Evolutionary conservation across 2,113 vertebrate genomes (phyloP).

Genomic region (Corydoras maculifer): DNA sequence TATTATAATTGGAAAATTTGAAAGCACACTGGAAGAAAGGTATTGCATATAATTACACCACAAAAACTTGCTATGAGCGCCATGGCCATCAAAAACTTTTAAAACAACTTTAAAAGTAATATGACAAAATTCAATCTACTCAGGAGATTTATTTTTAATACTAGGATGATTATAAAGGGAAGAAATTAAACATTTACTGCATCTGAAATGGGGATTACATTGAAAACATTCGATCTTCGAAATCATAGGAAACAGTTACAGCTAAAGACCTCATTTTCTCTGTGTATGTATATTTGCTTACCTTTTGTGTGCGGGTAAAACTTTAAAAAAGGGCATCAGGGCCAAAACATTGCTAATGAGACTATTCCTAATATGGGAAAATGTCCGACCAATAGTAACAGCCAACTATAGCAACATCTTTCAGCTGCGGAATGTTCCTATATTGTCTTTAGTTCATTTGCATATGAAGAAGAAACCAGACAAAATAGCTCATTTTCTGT

Average conservation of each 20-base stretch:
- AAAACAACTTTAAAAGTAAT: constrained; percentile 15
- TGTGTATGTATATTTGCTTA: constrained; percentile 15
- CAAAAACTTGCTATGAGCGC: constrained; percentile 18
- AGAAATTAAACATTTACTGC: constrained; percentile 19
- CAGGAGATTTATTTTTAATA: constrained; percentile 9
- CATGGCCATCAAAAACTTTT: constrained; percentile 5
- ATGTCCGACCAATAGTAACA: constrained; percentile 45
- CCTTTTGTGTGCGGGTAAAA: constrained; percentile 1
- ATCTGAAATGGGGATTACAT: constrained; percentile 16
- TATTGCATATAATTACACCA: constrained; percentile 1
- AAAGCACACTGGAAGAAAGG: constrained; percentile 3
- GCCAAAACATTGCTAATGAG: constrained; percentile 46
- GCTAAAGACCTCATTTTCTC: constrained; percentile 14
- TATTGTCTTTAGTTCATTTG: constrained; percentile 65
- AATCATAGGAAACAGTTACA: constrained; percentile 13
- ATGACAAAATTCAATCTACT: not conserved
- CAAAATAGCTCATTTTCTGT: constrained; percentile 65
- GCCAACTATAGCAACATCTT: constrained; percentile 33
- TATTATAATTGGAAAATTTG: not conserved
- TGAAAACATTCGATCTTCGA: constrained; percentile 18
- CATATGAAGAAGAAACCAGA: constrained; percentile 52
- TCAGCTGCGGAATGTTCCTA: constrained; percentile 54
- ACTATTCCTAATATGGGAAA: constrained; percentile 53
- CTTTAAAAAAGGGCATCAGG: constrained; percentile 22
- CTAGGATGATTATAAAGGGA: constrained; percentile 3